A percentile compares a stretch with the other conserved stretches of the same genome.
Conservation (phyloP, 2,888 invertebrate species). For the Cephus pulcher region DNA sequence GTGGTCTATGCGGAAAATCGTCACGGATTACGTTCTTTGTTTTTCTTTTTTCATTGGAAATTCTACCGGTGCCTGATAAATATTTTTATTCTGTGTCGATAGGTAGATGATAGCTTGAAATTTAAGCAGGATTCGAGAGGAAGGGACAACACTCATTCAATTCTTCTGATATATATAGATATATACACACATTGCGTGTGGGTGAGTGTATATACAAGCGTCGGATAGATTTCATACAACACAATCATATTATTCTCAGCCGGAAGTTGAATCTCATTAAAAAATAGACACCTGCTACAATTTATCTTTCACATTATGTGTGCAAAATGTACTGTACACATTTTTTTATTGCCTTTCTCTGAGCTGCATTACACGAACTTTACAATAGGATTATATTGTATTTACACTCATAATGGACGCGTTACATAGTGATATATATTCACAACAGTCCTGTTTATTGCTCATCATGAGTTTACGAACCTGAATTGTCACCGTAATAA, state of each 20-base stretch:
- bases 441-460: no score
- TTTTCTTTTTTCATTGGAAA: not conserved
- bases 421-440: not conserved
- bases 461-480: no score
- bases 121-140: not conserved
- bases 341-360: not conserved
- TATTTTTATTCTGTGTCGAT: not conserved
- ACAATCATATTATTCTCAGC: no score
- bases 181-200: no score
- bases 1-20: not conserved
- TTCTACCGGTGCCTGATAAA: not conserved
- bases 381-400: not conserved
- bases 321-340: no score
- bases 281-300: no score
- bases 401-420: not conserved
- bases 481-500: no score
- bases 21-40: not conserved
- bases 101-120: not conserved
- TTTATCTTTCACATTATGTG: no score
- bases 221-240: no score
- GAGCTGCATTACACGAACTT: not conserved
- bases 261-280: no score
- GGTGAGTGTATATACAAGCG: accelerated
- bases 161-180: not conserved
- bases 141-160: not conserved